Evolutionary conservation across 2,888 invertebrate species (phyloP), one percentile per base, ranked within the genome.

Genomic region (Chrysopilus asiliformis): DNA sequence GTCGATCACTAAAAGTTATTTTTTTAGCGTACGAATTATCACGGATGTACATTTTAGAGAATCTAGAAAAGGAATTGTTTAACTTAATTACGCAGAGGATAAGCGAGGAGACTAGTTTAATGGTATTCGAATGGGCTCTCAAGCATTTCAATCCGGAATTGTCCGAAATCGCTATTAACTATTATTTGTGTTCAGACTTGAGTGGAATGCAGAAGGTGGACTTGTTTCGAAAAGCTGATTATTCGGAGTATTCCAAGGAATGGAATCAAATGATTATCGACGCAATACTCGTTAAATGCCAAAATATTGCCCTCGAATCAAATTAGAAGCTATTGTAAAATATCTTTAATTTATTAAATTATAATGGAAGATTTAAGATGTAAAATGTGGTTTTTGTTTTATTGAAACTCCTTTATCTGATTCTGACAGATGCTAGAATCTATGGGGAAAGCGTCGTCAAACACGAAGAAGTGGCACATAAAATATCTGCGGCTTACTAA

Each of bases 211-310:
- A 52, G 12, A 64, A 61, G 44, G 49, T 58, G 4, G 42, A 53
- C 22, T 45, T 64, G 15, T 64, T 56, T 39, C 52, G 53, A n/a
- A 49, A 51, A 9, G 63, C 61, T 12, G 57, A 60, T 38, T 51
- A 55, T 30, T 61, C 61, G 1, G 46, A 50, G 15, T 60, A 53
- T 42, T 55, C 57, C 6, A 52, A 51, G 15, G 59, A 60, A 43
- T 64, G 64, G 64, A 55, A 57, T 43, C 56, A 63, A 48, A 53
- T 63, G 50, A 55, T 64, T 17, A 51, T 53, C 26, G 62, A 64
- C 45, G 50, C 61, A 7, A 52, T 64, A 20, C 48, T 58, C 32
- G 52, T 55, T 15, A 50, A 56, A 38, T 60, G 62, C 34, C 47
- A 47, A 28, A 44, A 45, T 27, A n/a, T n/a, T n/a, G n/a, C n/a